A percentile compares a stretch with the other conserved stretches of the same genome.
phyloP scores from a whole-genome alignment of 1,140 invertebrate genomes.

The Schlechtendalia chinensis region DNA sequence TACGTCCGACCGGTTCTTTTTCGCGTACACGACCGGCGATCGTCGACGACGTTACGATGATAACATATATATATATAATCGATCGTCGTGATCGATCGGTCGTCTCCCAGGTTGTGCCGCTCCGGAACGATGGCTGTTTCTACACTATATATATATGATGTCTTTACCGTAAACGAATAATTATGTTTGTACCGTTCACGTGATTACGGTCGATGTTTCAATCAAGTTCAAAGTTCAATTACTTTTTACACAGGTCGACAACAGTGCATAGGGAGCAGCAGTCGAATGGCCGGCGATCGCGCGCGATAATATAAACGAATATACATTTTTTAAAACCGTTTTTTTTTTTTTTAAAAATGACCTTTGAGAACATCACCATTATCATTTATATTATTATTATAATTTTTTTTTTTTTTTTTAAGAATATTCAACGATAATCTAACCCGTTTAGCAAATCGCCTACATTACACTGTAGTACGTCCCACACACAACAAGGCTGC shows the following conservation, averaged over 20 bases:
- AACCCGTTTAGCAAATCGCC: no score
- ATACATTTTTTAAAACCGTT: not conserved
- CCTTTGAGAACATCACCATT: conserved; percentile 15
- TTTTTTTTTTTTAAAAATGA: not conserved
- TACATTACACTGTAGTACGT: not conserved
- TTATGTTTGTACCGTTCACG: no score
- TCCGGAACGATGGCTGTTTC: no score
- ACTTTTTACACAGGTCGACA: not conserved
- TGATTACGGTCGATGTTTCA: conserved; percentile 15
- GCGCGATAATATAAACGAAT: not conserved
- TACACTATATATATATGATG: no score
- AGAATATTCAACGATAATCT: no score
- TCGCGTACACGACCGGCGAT: no score
- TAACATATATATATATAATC: not conserved
- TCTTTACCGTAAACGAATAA: no score
- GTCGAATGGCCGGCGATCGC: not conserved
- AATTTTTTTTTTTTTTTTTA: no score
- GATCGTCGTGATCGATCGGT: no score
- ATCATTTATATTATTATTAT: conserved; percentile 13
- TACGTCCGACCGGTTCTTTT: no score
- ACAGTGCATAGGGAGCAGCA: not conserved
- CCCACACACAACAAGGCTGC: not conserved
- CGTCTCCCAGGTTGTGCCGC: no score
- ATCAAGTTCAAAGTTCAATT: conserved; percentile 42
- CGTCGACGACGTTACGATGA: no score